Conservation (phyloP, 2,888 invertebrate species). For the Beris chalybata region DNA sequence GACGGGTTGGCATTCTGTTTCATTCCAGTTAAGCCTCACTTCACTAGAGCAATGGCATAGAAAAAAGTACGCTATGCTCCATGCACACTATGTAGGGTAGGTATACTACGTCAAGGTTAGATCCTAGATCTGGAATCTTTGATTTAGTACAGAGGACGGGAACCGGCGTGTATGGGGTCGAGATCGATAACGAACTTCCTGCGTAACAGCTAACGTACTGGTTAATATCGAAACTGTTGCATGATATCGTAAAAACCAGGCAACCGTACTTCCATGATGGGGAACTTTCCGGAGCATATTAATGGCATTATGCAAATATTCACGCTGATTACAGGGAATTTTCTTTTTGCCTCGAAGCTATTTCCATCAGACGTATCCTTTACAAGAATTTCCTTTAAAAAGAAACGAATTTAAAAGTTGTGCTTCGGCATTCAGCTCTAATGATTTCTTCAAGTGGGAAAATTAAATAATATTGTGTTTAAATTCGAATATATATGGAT, state of each 20-base stretch:
- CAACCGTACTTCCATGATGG: slow-evolving; percentile 1
- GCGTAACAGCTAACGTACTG: neutral
- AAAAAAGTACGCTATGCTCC: no score
- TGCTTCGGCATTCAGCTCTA: no score
- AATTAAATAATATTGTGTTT: no score
- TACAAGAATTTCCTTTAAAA: no score
- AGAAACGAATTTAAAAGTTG: no score
- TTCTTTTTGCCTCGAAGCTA: slow-evolving; percentile 1
- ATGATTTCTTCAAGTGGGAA: no score
- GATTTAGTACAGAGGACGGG: neutral
- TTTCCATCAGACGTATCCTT: no score
- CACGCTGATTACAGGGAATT: slow-evolving; percentile 36
- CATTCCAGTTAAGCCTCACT: no score
- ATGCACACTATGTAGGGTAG: no score
- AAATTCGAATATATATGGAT: no score
- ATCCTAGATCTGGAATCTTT: slow-evolving; percentile 7
- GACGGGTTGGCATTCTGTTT: no score
- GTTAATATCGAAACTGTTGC: slow-evolving; percentile 24
- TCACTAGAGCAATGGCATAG: no score
- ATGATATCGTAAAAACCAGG: slow-evolving; percentile 5
- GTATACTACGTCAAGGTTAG: slow-evolving; percentile 19
- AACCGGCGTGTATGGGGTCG: neutral
- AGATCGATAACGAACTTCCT: slow-evolving; percentile 7
- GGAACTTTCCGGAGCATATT: slow-evolving; percentile 18
- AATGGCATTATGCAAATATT: slow-evolving; percentile 37